Base-by-base conservation (phyloP, 2,888 invertebrate species). In the Dusona sp. region DNA sequence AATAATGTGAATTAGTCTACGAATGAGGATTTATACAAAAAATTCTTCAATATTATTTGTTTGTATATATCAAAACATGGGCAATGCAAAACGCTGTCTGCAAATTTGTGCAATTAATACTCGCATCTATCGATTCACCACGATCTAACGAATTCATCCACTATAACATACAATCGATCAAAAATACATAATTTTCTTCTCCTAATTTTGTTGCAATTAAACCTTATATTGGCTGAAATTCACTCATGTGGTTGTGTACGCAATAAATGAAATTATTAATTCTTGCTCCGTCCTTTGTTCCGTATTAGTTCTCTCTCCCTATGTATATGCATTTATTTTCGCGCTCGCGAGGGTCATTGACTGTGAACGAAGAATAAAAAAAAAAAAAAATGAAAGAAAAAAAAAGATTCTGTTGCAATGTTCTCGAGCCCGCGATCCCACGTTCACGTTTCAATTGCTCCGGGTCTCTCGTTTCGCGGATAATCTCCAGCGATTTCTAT, bases 61-160 rank as follows among this genome's bases (percentile, higher is more conserved):
- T 42, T 68, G 25, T 54, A 54, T 25, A 19, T 57, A 68, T 65
- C 19, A 42, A 13, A 11, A 61, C n/a, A 45, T 38, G 68, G 51
- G 19, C 13, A 33, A 25, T 33, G 78, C n/a, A 67, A 74, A 84
- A 22, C 42, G 45, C 65, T 33, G 33, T 65, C 38, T 65, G 33
- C 65, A 65, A 36, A 65, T n/a, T 81, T 72, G n/a, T 77, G 19
- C 22, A 29, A 81, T 77, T 81, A 51, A 80, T 84, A 78, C 84
- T 68, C 81, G 80, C 80, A 81, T 86, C 87, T 84, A 81, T 84
- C 86, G 87, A 87, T 87, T 87, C 87, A 86, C 81, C 83, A 73
- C 81, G 81, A 81, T 73, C 79, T 87, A 86, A 87, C 86, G 84
- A 81, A 87, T 79, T 86, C 80, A 83, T 79, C 80, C 83, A 65